A percentile compares a stretch with the other conserved stretches of the same genome.
Conservation (phyloP, 2,888 invertebrate species). For the Spialia ferax region DNA sequence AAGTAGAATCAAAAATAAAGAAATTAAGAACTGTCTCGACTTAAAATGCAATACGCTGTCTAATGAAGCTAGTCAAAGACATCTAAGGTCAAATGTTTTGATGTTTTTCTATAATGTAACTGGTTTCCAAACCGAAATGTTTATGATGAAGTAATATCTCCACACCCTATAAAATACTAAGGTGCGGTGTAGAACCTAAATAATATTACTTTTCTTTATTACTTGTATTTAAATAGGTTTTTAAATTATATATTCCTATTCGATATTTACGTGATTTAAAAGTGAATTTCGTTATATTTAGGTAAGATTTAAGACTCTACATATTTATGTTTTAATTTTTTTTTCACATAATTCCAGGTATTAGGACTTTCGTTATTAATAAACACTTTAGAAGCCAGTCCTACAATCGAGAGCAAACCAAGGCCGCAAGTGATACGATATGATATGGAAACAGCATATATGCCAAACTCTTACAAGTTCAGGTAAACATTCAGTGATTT, state of each 20-base stretch:
- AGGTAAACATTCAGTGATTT: conserved; percentile 65
- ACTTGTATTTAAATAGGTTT: too few species aligned
- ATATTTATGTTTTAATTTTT: neutral
- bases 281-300: too few species aligned
- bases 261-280: too few species aligned
- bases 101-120: conserved; percentile 46
- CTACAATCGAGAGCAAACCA: conserved; percentile 59
- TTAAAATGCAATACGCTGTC: conserved; percentile 4
- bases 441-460: conserved; percentile 67
- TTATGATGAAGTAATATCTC: conserved; percentile 47
- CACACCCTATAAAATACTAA: conserved; percentile 40
- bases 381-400: conserved; percentile 56
- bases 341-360: conserved; percentile 60
- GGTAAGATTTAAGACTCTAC: neutral
- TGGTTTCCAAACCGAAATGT: conserved; percentile 49
- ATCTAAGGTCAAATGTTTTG: conserved; percentile 45
- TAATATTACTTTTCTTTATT: neutral
- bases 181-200: conserved; percentile 16
- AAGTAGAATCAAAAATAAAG: conserved; percentile 24
- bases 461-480: conserved; percentile 78
- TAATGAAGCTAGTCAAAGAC: conserved; percentile 18
- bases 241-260: too few species aligned
- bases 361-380: conserved; percentile 55
- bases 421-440: conserved; percentile 68
- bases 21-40: conserved; percentile 8